Evolutionary conservation across 2,888 invertebrate genomes (phyloP), one percentile per base, ranked within the genome.

Genomic region (Chymomyza amoena): DNA sequence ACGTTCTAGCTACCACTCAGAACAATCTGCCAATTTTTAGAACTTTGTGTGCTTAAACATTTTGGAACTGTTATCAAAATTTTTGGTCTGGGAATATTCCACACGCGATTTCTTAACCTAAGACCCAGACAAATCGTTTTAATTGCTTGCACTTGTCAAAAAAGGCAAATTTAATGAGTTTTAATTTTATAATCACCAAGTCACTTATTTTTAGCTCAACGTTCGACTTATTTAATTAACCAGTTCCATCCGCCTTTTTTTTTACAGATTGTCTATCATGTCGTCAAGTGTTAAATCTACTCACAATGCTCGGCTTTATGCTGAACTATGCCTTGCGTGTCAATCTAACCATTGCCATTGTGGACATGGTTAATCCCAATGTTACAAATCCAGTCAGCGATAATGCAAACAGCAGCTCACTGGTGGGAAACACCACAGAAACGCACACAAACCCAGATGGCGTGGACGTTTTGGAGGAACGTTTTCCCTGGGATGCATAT

Each of bases 271-370:
- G 94, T 79, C 91, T 96, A 91, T 93, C 95, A 93, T 97, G 97
- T 92, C 95, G 96, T 62, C 95, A 95, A 93, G 95, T 96, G 66
- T 92, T 97, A 80, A 96, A 96, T 92, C 93, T 96, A 70, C 96
- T 97, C 95, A 96, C 97, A 67, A 95, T 97, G 78, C 92, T 96
- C 75, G 97, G 97, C 73, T 97, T 97, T 92, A 96, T 97, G 96
- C 93, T 97, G 93, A 97, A 97, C 93, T 97, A 97, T 93, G 96
- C 97, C 92, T 92, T 97, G 45, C 93, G 97, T 64, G 96, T 97
- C 68, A 97, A 97, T 92, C 93, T 97, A 66, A 97, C 96, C 72
- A 96, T 97, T 76, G 96, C 97, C 73, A 95, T 97, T 79, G 96
- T 97, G 57, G 95, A 95, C 84, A 97, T 97, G 97, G 94, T 96